Percentiles rank a stretch among this genome's conserved stretches.
These are phyloP conservation scores for Allolobophora icterica DNA, from an alignment of 2,888 invertebrate species.

Conservation along the genomic window DNA sequence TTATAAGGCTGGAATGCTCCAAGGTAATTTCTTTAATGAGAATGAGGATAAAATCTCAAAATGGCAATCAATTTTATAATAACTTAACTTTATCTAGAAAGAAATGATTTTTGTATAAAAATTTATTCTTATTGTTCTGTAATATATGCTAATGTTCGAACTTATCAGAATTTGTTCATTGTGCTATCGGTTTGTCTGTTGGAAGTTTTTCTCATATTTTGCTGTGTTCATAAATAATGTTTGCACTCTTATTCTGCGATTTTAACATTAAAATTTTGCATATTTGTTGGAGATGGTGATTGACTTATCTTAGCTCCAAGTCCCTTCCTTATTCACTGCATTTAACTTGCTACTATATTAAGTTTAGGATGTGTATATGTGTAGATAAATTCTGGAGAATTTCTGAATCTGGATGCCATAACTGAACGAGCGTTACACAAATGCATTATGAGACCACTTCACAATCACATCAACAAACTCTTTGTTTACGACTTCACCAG, in stretches of 20 bases:
- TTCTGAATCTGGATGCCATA: conserved; percentile 92
- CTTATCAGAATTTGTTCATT: neutral
- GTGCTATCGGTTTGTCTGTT: neutral
- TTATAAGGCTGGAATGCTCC: conserved; percentile 84
- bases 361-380: neutral
- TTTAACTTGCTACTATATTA: neutral
- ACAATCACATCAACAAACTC: conserved; percentile 81
- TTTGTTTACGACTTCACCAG: conserved; percentile 70
- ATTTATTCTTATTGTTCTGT: neutral
- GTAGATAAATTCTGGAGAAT: conserved; percentile 73
- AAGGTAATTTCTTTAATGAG: conserved; percentile 70
- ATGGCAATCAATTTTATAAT: neutral
- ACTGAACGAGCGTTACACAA: conserved; percentile 92
- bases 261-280: neutral
- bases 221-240: neutral
- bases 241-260: neutral
- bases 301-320: neutral
- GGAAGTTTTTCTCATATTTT: neutral
- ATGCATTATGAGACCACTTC: conserved; percentile 82
- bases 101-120: neutral
- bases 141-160: neutral
- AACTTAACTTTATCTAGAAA: neutral
- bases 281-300: neutral
- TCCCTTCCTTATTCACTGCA: neutral
- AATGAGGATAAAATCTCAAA: neutral